Conservation (phyloP, 92 coral and sea anemone species). For the Parazoanthus darwini region DNA sequence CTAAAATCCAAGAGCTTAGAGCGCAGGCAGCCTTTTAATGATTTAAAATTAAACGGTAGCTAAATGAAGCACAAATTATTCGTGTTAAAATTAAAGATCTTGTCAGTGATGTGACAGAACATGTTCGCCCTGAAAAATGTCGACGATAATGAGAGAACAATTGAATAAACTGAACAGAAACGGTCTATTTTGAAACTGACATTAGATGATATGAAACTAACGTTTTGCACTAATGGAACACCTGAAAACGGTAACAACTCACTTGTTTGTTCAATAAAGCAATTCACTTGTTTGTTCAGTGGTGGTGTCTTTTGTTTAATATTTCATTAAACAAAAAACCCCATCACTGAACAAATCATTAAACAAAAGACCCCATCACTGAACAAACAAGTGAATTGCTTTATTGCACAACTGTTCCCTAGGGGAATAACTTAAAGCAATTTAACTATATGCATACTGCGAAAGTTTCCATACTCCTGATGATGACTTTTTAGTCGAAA, state of each 20-base stretch:
- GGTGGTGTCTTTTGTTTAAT: not conserved
- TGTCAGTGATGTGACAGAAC: constrained; percentile 8
- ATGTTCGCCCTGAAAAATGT: constrained; percentile 8
- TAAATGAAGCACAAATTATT: constrained; percentile 4
- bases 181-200: constrained; percentile 1
- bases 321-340: no score
- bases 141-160: constrained; percentile 1
- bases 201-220: constrained; percentile 4
- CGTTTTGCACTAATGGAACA: constrained; percentile 8
- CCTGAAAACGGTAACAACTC: constrained; percentile 18
- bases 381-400: no score
- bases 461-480: no score
- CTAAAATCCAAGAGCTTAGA: no score
- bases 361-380: no score
- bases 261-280: constrained; percentile 19
- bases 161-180: constrained; percentile 5
- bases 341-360: no score
- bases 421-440: no score
- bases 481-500: no score
- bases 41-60: not conserved
- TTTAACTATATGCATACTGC: no score
- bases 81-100: constrained; percentile 5
- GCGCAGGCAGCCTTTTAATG: not conserved
- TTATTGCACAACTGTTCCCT: no score
- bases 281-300: constrained; percentile 24